phyloP scores from a whole-genome alignment of 2,113 vertebrate species.

The zebrafish (Danio rerio) region GRCz12tu NC_133197.1:14293001-14293500 shows the following conservation, averaged over 20 bases:
- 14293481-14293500: slow-evolving; percentile 88
- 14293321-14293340: neutral
- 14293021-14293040: neutral
- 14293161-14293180: neutral
- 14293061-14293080: neutral
- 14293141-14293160: slow-evolving; percentile 2
- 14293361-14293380: slow-evolving; percentile 17
- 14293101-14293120: neutral
- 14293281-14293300: neutral
- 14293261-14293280: neutral
- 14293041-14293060: neutral
- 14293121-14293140: slow-evolving; percentile 21
- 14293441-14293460: slow-evolving; percentile 85
- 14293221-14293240: slow-evolving; percentile 7
- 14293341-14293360: slow-evolving; percentile 20
- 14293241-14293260: neutral
- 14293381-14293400: neutral
- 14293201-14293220: slow-evolving; percentile 16
- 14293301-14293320: neutral
- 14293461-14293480: slow-evolving; percentile 85
- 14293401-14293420: slow-evolving; percentile 84
- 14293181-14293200: slow-evolving; percentile 13
- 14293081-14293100: slow-evolving; percentile 11
- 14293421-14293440: slow-evolving; percentile 86
- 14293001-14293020: no score